Base-by-base conservation (phyloP, 2,888 invertebrate genomes). In the Anticlea derivata region DNA sequence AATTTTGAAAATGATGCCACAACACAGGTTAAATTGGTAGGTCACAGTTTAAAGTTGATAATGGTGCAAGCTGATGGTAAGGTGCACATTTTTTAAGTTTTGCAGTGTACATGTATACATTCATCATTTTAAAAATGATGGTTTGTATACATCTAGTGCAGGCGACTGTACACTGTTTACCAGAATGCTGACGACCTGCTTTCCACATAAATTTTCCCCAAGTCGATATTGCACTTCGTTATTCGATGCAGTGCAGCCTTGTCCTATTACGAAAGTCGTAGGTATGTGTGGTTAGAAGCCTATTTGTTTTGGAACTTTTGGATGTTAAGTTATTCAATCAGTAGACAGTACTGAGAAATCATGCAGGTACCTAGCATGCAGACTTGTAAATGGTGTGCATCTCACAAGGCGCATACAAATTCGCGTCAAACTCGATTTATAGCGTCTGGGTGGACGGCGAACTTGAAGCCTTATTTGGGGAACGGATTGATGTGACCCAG, bases 261-360 rank as follows among this genome's bases (percentile, higher is more conserved):
- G 51, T 44, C 39, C 35, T 51, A 39, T 53, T 53, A 43, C 30
- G 55, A 23, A 55, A 55, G 27, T 22, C 5, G 37, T 55, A 55
- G 39, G 37, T 34, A 50, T 30, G 43, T 22, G 29, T 44, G 41
- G 20, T 40, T 39, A 39, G 17, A 45, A 33, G 29, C 43, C 37
- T 52, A 50, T 58, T 57, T 60, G 50, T 55, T 60, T 59, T 60
- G 50, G 40, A 39, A 58, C 48, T 55, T 60, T 59, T 60, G 50
- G 40, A 39, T 54, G 44, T 50, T 61, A 58, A 53, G 49, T 44
- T 31, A 58, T 56, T 51, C 50, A 53, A 54, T 50, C 50, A 46
- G 49, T 51, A 30, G 41, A 41, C 50, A 51, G 47, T 35, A 12
- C 46, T 48, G 30, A 48, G 38, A 47, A 49, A 50, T 44, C 47